Evolutionary conservation across 35 echinoderm and acorn worm species (phyloP), one percentile per base, ranked within the genome.

Genomic region (Eucidaris tribuloides): DNA sequence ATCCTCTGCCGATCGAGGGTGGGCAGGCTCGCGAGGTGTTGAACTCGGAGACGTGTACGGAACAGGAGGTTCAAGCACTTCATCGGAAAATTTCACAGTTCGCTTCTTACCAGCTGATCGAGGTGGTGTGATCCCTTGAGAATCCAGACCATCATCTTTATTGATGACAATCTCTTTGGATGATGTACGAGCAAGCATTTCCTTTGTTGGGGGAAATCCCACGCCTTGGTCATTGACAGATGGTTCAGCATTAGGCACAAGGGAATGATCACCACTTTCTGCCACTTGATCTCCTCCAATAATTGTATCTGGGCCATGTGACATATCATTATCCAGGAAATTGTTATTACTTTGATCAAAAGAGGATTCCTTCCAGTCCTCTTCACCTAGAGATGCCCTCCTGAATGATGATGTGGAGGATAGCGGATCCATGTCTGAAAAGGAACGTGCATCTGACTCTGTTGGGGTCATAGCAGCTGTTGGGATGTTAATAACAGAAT

Each of bases 401-500:
- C 40, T n/a, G 55, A 83, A 66, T 44, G 78, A 91, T 7, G 45
- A 77, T 14, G 61, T 76, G 31, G 65, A 89, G 30, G 78, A 62
- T 55, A 83, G 54, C 5, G 88, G 45, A 40, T 91, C 84, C 42
- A 91, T 34, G 32, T 92, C 94, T n/a, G 89, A 88, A 1, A 78
- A 24, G 34, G 85, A 87, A 39, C 84, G 48, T n/a, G 80, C 36
- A 76, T 90, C 92, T 1, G 91, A 93, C 29, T 54, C 55, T 65
- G 55, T 61, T 38, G 76, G 44, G 49, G 77, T 88, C 56, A 92
- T 81, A 15, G 42, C 38, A 3, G 85, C 93, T 6, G 93, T 92
- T 29, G 94, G 94, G 63, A 97, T 88, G 42, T 88, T 92, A 30
- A 97, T 91, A 33, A 91, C 37, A 18, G 81, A 63, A 49, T 86